Conservation (phyloP, 2,888 invertebrate species). For the Scaptomyza tumidula region DNA sequence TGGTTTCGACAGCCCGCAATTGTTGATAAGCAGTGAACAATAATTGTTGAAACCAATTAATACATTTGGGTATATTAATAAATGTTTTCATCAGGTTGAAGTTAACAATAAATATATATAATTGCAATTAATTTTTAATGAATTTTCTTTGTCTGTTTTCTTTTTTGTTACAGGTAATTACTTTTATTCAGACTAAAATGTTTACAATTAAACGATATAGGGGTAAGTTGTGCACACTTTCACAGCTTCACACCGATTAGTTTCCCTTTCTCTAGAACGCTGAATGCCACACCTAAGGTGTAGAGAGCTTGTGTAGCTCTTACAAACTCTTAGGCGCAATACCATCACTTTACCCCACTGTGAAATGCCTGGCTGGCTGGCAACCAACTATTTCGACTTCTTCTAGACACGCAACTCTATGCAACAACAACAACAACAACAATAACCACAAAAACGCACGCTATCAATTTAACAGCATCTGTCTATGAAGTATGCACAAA, state of each 20-base stretch:
- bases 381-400: constrained; percentile 14
- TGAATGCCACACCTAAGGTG: constrained; percentile 44
- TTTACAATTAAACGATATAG: constrained; percentile 65
- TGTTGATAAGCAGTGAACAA: constrained; percentile 15
- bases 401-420: constrained; percentile 60
- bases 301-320: constrained; percentile 19
- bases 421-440: constrained; percentile 31
- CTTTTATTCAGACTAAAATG: constrained; percentile 50
- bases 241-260: constrained; percentile 32
- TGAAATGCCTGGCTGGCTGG: constrained; percentile 18
- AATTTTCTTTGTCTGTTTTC: neutral
- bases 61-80: neutral
- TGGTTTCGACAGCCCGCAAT: constrained; percentile 15
- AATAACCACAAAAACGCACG: constrained; percentile 50
- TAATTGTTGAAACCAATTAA: constrained; percentile 4
- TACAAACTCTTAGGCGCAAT: constrained; percentile 42
- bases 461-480: constrained; percentile 84
- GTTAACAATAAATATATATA: constrained; percentile 3
- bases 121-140: constrained; percentile 8
- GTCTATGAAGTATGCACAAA: constrained; percentile 75
- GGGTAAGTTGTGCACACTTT: constrained; percentile 65
- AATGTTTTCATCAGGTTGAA: neutral
- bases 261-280: constrained; percentile 58
- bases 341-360: constrained; percentile 29
- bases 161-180: constrained; percentile 71